phyloP scores from a whole-genome alignment of 2,888 invertebrate species.

The Lasioglossum oenotherae region DNA sequence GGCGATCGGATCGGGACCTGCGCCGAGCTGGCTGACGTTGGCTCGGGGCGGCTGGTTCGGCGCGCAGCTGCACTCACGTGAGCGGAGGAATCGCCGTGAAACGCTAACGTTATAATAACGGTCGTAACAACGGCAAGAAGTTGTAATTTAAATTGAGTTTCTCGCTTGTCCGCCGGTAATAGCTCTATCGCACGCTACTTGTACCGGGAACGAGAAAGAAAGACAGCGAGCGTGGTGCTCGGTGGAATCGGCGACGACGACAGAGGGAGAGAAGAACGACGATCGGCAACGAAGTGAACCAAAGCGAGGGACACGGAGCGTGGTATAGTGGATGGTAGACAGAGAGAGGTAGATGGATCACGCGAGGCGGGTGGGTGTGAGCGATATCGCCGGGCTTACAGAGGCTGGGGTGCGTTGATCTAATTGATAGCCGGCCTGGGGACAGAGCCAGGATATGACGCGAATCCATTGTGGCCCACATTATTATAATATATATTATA shows the following conservation, averaged over 20 bases:
- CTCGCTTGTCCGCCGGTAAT: conserved; percentile 77
- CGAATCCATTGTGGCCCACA: conserved; percentile 82
- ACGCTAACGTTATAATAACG: conserved; percentile 76
- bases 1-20: background rate
- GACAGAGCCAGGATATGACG: conserved; percentile 83
- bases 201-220: conserved; percentile 63
- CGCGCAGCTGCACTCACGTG: conserved; percentile 52
- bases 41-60: background rate
- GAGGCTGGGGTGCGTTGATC: conserved; percentile 80
- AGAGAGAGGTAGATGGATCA: conserved; percentile 36
- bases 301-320: background rate
- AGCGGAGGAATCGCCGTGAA: conserved; percentile 69
- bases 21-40: background rate
- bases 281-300: conserved; percentile 30
- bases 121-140: conserved; percentile 74
- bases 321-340: background rate
- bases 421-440: conserved; percentile 80
- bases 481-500: conserved; percentile 79
- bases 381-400: conserved; percentile 68
- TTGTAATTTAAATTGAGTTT: conserved; percentile 80
- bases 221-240: conserved; percentile 7
- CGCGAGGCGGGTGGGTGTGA: conserved; percentile 76
- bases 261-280: conserved; percentile 13
- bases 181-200: conserved; percentile 78
- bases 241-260: conserved; percentile 1